Evolutionary conservation across 1,140 invertebrate genomes (phyloP).

Genomic region (Oryzaephilus surinamensis): DNA sequence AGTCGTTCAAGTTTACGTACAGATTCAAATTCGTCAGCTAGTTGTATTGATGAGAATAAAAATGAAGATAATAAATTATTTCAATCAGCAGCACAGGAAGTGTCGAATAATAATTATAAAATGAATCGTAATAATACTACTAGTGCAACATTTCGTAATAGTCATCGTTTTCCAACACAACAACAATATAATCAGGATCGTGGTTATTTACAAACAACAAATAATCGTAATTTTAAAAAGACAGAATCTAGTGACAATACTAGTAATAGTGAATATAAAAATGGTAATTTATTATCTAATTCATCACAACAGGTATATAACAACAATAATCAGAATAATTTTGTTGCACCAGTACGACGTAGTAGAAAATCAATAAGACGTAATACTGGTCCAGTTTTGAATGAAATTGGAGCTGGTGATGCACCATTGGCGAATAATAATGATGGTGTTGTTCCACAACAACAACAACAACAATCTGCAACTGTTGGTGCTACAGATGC

Average conservation of each 20-base stretch:
- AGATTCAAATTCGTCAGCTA: constrained; percentile 26
- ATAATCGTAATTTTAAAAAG: not conserved
- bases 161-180: too few relatives aligned
- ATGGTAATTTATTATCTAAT: not conserved
- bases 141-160: too few relatives aligned
- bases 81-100: constrained; percentile 1
- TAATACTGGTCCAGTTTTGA: constrained; percentile 7
- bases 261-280: not conserved
- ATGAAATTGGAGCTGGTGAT: constrained; percentile 31
- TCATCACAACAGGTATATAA: not conserved
- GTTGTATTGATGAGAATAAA: constrained; percentile 18
- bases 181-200: too few relatives aligned
- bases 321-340: constrained; percentile 6
- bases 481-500: constrained; percentile 7
- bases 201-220: not conserved
- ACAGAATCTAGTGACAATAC: not conserved
- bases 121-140: not conserved
- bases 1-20: constrained; percentile 20
- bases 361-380: constrained; percentile 2
- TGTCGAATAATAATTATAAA: not conserved
- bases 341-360: not conserved
- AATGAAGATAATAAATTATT: constrained; percentile 13
- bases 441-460: too few relatives aligned
- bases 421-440: constrained; percentile 24
- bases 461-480: not conserved